Evolutionary conservation across 2,888 invertebrate genomes (phyloP).

Genomic region (Lasioglossum lativentre): DNA sequence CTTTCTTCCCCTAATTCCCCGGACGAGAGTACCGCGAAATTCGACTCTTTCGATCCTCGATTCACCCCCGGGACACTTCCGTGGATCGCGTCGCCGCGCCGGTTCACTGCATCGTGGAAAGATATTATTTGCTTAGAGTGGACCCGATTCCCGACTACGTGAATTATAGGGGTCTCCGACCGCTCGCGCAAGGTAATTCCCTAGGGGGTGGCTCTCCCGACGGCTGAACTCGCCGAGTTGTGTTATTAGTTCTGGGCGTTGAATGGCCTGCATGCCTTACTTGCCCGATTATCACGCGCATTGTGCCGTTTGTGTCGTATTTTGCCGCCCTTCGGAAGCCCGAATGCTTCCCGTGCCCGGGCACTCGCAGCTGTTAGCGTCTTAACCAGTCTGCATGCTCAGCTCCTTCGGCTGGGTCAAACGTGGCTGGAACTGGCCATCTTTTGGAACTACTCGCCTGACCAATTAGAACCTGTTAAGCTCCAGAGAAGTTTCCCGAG

Average conservation of each 20-base stretch:
- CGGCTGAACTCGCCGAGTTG: conserved; percentile 59
- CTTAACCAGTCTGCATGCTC: background rate
- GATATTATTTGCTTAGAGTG: conserved; percentile 56
- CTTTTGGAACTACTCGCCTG: background rate
- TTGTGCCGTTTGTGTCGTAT: conserved; percentile 31
- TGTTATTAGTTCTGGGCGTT: conserved; percentile 65
- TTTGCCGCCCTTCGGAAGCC: conserved; percentile 6
- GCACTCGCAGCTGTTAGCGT: background rate
- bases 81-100: background rate
- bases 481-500: background rate
- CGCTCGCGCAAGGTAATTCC: conserved; percentile 52
- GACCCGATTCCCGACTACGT: conserved; percentile 44
- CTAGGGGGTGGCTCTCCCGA: conserved; percentile 45
- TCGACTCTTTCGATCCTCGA: background rate
- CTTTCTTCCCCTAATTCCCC: background rate
- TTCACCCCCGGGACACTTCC: background rate
- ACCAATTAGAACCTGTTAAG: background rate
- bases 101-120: conserved; percentile 23
- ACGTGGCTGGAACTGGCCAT: conserved; percentile 6
- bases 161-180: conserved; percentile 57
- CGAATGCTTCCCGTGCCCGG: background rate
- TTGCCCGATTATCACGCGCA: conserved; percentile 48
- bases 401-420: background rate
- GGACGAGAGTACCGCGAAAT: background rate
- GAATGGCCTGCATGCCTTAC: conserved; percentile 54